These are phyloP conservation scores for Achroia grisella DNA, from an alignment of 1,140 invertebrate genomes.

Conservation along the genomic window DNA sequence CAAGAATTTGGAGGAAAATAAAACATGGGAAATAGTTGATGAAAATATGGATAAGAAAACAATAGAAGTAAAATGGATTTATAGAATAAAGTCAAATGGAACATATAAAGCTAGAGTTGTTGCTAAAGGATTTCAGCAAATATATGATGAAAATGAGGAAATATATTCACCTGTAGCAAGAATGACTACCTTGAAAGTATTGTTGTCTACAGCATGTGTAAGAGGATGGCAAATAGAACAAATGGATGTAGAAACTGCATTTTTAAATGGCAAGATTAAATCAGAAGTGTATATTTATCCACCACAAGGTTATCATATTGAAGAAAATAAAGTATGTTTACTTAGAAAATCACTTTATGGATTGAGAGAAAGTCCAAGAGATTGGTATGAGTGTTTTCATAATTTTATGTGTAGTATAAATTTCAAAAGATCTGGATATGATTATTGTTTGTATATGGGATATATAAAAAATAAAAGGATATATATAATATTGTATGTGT, in stretches of 20 bases:
- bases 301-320: neutral
- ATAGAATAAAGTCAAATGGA: constrained; percentile 7
- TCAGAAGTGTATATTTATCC: neutral
- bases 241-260: too few relatives aligned
- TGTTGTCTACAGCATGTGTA: neutral
- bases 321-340: neutral
- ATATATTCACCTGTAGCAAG: constrained; percentile 13
- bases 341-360: neutral
- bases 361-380: too few relatives aligned
- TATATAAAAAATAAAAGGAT: too few relatives aligned
- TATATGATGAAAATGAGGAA: neutral
- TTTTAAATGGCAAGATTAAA: neutral
- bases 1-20: constrained; percentile 6
- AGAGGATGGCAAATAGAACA: neutral
- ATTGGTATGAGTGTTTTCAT: neutral
- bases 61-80: constrained; percentile 16
- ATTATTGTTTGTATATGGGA: too few relatives aligned
- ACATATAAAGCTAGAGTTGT: constrained; percentile 12
- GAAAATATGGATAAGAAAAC: constrained; percentile 1
- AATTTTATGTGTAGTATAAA: neutral
- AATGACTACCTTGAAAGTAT: constrained; percentile 8
- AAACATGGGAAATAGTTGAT: constrained; percentile 7
- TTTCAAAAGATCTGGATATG: neutral
- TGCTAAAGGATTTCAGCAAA: constrained; percentile 11
- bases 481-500: too few relatives aligned